phyloP scores from a whole-genome alignment of 2,888 invertebrate genomes.

The Ophion slaviceki region DNA sequence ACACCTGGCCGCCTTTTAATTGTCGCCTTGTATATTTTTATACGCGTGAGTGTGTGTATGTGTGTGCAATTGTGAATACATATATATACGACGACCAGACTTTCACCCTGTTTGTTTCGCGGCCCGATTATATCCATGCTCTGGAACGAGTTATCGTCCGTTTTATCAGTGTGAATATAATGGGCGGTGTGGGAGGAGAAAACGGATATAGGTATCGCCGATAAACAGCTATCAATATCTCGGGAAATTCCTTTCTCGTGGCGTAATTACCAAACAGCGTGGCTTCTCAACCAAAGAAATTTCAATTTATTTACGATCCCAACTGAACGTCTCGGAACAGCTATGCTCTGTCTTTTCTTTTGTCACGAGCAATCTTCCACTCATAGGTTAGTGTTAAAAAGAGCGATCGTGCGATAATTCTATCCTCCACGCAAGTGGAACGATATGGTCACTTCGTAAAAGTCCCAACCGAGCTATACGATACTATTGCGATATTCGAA shows the following conservation, averaged over 20 bases:
- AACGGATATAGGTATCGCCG: conserved; percentile 37
- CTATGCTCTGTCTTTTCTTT: background rate
- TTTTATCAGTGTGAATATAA: conserved; percentile 40
- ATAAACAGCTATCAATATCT: conserved; percentile 17
- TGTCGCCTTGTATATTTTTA: too few species aligned
- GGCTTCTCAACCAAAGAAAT: background rate
- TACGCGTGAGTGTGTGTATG: too few species aligned
- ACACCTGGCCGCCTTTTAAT: too few species aligned
- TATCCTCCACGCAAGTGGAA: too few species aligned
- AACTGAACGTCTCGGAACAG: background rate
- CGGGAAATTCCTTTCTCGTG: background rate
- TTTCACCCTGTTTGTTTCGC: conserved; percentile 39
- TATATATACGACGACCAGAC: background rate
- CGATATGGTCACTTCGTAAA: too few species aligned
- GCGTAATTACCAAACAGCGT: background rate
- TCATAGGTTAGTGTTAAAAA: too few species aligned
- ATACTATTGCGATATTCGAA: too few species aligned
- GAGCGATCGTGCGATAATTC: too few species aligned
- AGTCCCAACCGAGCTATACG: too few species aligned
- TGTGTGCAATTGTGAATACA: too few species aligned
- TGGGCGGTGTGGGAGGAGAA: conserved; percentile 8
- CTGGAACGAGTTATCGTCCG: conserved; percentile 42
- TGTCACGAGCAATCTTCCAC: background rate
- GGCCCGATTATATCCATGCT: conserved; percentile 48
- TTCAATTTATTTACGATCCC: background rate